Evolutionary conservation across 2,888 invertebrate genomes (phyloP), one percentile per base, ranked within the genome.

Genomic region (Argynnis bischoffii): DNA sequence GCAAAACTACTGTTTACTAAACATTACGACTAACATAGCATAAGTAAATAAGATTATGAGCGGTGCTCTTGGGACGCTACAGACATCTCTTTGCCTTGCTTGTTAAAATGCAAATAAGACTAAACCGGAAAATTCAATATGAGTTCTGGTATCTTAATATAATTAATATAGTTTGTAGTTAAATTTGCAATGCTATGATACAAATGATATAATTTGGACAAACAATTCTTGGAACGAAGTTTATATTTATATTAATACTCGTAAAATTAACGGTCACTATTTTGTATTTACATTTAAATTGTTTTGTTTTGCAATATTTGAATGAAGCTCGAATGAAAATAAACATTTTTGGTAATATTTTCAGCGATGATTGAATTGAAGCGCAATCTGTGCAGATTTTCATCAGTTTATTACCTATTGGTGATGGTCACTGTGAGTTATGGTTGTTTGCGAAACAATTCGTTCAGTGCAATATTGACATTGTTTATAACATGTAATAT

Each of bases 331-430:
- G 11, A 59, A n/a, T 2, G 6, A 48, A 59, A 59, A 59, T 48
- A 59, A 48, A 57, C 47, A 59, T 48, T 48, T 59, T 31, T 59
- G n/a, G 4, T 31, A n/a, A 48, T n/a, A n/a, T 48, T n/a, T 47
- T 26, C n/a, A 59, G 8, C 18, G 21, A 53, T 53, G 51, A 61
- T 61, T 51, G 51, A 61, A 51, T 51, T 41, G 51, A 41, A 61
- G 51, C 51, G 61, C 61, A 61, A 61, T 61, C 51, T 63, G 57
- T 59, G 57, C 68, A 46, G 64, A 63, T 69, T 69, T 66, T 50
- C 69, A 66, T 70, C 59, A 59, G 68, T 68, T 70, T 70, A 68
- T 70, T 70, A 65, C 65, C 65, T 64, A 65, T 65, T 59, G 69
- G 64, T 68, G 63, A 70, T 65, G 68, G 63, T 51, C 46, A 41